Evolutionary conservation across 2,797 vertebrate species (phyloP).

Genomic region (Anguilla anguilla): DNA sequence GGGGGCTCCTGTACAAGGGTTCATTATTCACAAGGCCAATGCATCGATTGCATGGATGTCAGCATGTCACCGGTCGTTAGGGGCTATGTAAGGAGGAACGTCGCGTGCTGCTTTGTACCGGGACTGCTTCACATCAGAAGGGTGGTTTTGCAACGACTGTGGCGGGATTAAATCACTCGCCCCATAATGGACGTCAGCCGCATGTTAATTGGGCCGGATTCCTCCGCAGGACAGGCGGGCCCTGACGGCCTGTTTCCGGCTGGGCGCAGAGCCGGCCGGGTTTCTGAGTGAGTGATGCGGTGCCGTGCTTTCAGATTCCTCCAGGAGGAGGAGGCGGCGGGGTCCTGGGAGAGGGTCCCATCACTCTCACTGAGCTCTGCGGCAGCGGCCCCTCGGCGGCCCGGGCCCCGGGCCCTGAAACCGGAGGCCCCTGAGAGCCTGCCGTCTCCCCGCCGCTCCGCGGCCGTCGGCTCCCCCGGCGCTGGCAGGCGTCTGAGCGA

Average conservation of each 20-base stretch:
- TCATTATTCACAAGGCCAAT: background rate
- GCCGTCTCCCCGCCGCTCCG: background rate
- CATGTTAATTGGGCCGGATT: background rate
- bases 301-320: constrained; percentile 46
- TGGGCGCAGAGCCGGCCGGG: constrained; percentile 38
- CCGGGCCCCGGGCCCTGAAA: background rate
- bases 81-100: background rate
- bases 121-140: background rate
- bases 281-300: constrained; percentile 52
- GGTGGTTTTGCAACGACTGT: background rate
- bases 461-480: background rate
- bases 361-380: constrained; percentile 18
- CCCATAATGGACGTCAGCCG: background rate
- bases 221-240: background rate
- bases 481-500: background rate
- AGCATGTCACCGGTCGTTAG: background rate
- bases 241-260: background rate
- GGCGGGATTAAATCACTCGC: background rate
- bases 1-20: background rate
- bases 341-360: constrained; percentile 26
- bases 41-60: background rate
- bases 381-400: background rate
- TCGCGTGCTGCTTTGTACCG: background rate
- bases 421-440: background rate
- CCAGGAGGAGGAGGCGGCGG: constrained; percentile 29